A percentile compares a stretch with the other conserved stretches of the same genome.
phyloP scores from a whole-genome alignment of 2,888 invertebrate species.

The Glyphotaelius pellucidus region DNA sequence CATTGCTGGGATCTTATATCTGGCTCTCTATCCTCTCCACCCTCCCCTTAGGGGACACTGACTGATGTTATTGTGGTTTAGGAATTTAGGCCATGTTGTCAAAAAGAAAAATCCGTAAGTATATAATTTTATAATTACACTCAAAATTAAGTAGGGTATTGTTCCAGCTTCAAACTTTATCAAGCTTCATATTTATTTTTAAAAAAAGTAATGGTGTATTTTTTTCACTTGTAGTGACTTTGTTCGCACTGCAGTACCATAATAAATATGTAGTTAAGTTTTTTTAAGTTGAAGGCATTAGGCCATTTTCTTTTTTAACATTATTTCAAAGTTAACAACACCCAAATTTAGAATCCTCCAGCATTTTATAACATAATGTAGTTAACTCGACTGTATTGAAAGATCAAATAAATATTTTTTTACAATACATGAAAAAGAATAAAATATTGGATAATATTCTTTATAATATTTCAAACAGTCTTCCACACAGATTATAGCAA shows the following conservation, averaged over 20 bases:
- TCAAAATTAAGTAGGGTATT: background rate
- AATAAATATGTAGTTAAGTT: background rate
- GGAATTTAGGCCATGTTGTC: background rate
- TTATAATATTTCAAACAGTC: conserved; percentile 51
- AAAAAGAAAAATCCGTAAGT: background rate
- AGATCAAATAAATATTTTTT: conserved; percentile 11
- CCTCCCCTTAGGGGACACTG: background rate
- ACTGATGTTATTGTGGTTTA: background rate
- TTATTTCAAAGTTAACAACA: background rate
- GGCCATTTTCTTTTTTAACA: background rate
- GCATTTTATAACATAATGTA: background rate
- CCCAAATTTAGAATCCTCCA: background rate
- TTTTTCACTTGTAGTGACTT: background rate
- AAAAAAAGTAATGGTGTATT: background rate
- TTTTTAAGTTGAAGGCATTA: background rate
- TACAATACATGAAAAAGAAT: background rate
- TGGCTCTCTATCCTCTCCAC: background rate
- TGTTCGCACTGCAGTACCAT: background rate
- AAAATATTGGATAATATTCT: conserved; percentile 10
- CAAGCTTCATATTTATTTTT: background rate
- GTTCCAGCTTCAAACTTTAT: background rate
- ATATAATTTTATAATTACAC: background rate
- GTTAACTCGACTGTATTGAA: background rate
- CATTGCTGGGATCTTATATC: background rate
- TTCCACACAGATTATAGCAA: conserved; percentile 43